phyloP scores from a whole-genome alignment of 2,888 invertebrate genomes.

The Plagodis dolabraria region DNA sequence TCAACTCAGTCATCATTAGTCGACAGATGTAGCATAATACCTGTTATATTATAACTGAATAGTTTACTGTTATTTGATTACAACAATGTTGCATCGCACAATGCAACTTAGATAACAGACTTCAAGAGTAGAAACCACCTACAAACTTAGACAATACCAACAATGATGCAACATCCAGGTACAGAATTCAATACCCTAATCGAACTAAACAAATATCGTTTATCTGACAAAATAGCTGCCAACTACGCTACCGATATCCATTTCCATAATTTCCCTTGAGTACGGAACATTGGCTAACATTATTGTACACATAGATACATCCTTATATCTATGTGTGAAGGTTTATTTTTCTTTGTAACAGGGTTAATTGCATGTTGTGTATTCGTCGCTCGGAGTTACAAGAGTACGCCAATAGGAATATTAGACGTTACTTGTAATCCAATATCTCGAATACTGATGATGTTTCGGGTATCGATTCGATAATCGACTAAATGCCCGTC shows the following conservation, averaged over 20 bases:
- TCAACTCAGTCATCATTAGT: background rate
- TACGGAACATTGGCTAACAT: conserved; percentile 33
- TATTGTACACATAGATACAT: background rate
- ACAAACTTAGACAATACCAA: conserved; percentile 6
- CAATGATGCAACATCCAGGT: conserved; percentile 17
- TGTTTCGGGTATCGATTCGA: conserved; percentile 44
- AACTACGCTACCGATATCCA: conserved; percentile 54
- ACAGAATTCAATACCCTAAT: conserved; percentile 41
- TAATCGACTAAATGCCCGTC: conserved; percentile 32
- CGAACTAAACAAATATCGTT: conserved; percentile 59
- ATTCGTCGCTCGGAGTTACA: conserved; percentile 35
- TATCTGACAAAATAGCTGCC: conserved; percentile 63
- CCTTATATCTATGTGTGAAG: background rate
- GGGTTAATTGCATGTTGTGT: background rate
- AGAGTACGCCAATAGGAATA: conserved; percentile 49
- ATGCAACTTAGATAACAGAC: conserved; percentile 15
- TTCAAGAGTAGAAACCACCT: conserved; percentile 2
- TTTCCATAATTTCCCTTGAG: conserved; percentile 66
- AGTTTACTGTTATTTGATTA: too few relatives aligned
- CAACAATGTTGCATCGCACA: background rate
- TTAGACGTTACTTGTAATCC: conserved; percentile 55
- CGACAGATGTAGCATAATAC: background rate
- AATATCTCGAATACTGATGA: conserved; percentile 38
- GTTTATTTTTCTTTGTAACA: background rate
- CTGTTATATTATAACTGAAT: too few relatives aligned